Percentiles rank a stretch among this genome's conserved stretches.
Evolutionary conservation across 2,113 vertebrate species (phyloP).

Genomic region (Mungos mungo): DNA sequence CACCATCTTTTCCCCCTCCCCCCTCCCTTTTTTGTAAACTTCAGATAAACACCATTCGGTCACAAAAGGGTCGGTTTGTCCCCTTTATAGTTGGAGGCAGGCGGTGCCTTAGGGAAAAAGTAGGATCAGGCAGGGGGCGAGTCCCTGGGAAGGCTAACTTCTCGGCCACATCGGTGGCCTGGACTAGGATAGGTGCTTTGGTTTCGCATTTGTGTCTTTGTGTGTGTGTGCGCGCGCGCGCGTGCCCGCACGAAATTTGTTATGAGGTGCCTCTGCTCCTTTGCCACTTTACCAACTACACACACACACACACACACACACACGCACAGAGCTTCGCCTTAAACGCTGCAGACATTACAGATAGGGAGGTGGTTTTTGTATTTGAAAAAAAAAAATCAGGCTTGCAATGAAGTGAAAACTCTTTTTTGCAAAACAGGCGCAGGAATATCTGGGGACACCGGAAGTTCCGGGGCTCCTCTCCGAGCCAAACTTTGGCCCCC

Average conservation of each 20-base stretch:
- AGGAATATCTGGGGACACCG: not conserved
- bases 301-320: not conserved
- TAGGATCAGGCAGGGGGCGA: accelerated
- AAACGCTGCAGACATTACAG: not conserved
- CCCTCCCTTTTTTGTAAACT: slow-evolving; percentile 46
- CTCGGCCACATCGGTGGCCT: not conserved
- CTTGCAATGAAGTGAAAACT: not conserved
- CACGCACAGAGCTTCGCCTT: not conserved
- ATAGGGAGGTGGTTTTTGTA: not conserved
- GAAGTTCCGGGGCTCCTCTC: not conserved
- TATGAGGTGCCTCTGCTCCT: not conserved
- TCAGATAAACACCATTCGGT: slow-evolving; percentile 77
- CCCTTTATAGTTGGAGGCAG: slow-evolving; percentile 36
- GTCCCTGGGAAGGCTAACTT: accelerated
- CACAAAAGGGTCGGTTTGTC: slow-evolving; percentile 65
- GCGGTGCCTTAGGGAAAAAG: not conserved
- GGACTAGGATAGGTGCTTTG: not conserved
- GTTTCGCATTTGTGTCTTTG: not conserved
- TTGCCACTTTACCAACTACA: not conserved
- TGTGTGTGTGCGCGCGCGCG: no score
- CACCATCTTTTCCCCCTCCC: not conserved
- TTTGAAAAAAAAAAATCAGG: not conserved
- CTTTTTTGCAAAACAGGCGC: not conserved
- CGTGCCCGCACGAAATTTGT: not conserved
- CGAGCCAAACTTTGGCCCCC: not conserved